Conservation (phyloP, 2,113 vertebrate genomes). For the Dolichallabes microphthalmus region DNA sequence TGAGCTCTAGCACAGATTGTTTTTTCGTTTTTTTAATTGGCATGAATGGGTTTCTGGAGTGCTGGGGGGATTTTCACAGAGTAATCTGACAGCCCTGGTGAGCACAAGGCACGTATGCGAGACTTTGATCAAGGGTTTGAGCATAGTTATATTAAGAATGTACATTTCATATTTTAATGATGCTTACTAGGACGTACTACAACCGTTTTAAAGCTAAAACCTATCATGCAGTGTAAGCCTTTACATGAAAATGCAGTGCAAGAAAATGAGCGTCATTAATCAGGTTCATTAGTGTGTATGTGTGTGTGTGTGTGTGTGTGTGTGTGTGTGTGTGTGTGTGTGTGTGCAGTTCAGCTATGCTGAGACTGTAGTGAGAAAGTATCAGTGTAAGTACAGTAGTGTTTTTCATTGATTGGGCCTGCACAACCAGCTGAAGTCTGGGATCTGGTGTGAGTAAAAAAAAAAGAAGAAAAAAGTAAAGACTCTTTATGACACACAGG, state of each 20-base stretch:
- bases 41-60: no score
- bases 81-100: no score
- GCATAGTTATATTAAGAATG: background rate
- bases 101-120: no score
- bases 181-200: background rate
- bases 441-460: conserved; percentile 13
- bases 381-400: conserved; percentile 6
- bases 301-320: background rate
- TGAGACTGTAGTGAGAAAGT: background rate
- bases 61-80: no score
- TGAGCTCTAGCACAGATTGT: no score
- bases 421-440: conserved; percentile 45
- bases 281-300: background rate
- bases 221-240: background rate
- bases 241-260: background rate
- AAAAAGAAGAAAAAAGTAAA: background rate
- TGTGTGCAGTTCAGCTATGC: conserved; percentile 6
- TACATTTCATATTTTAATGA: background rate
- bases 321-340: no score
- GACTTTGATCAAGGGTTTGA: no score
- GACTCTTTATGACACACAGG: background rate
- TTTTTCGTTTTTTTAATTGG: no score
- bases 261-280: background rate
- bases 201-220: background rate
- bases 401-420: conserved; percentile 21